phyloP scores from a whole-genome alignment of 2,113 vertebrate species.

The Drymodes brunneopygia region DNA sequence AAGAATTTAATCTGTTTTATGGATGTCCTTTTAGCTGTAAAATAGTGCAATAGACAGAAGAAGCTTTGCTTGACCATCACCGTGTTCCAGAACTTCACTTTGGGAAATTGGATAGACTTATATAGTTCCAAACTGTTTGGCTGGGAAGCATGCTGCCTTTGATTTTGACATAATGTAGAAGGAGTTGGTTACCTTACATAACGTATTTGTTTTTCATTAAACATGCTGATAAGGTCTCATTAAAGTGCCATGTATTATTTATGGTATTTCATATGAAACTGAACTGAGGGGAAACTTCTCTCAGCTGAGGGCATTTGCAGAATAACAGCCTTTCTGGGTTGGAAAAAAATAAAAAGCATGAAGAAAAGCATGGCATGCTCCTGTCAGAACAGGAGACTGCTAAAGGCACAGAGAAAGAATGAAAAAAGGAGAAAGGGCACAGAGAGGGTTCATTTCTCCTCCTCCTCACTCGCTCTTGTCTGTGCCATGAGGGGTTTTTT shows the following conservation, averaged over 20 bases:
- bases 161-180: constrained; percentile 18
- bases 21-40: neutral
- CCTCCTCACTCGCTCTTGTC: neutral
- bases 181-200: constrained; percentile 57
- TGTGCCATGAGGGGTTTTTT: neutral
- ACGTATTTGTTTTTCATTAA: constrained; percentile 76
- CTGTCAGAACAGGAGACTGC: constrained; percentile 47
- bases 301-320: constrained; percentile 27
- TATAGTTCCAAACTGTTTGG: constrained; percentile 9
- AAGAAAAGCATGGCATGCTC: constrained; percentile 21
- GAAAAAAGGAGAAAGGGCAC: neutral
- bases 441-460: constrained; percentile 7
- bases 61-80: constrained; percentile 14
- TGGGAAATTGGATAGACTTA: constrained; percentile 28
- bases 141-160: neutral
- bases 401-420: constrained; percentile 42
- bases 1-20: constrained; percentile 7
- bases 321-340: constrained; percentile 48
- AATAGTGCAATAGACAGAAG: neutral
- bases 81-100: constrained; percentile 39
- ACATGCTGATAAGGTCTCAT: constrained; percentile 73
- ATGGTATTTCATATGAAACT: constrained; percentile 68
- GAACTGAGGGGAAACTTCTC: constrained; percentile 49
- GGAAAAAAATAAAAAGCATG: neutral
- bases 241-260: constrained; percentile 72